Evolutionary conservation across 2,113 vertebrate species (phyloP).

Genomic region (Anolis sagrei): DNA sequence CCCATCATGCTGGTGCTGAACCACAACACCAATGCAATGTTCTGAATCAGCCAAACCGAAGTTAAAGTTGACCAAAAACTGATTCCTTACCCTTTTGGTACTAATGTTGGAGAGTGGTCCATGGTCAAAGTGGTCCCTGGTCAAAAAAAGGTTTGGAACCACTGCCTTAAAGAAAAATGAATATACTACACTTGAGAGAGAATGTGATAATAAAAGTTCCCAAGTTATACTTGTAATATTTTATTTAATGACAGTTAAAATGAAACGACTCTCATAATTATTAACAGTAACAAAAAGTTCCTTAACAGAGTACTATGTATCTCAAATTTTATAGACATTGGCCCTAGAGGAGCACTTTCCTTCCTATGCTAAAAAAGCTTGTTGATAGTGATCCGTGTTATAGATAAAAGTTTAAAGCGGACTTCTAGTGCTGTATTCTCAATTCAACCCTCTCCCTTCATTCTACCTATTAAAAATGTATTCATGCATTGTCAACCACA

Average conservation of each 20-base stretch:
- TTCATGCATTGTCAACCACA: neutral
- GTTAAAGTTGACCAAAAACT: too few relatives aligned
- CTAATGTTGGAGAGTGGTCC: too few relatives aligned
- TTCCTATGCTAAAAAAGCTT: neutral
- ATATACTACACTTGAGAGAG: neutral
- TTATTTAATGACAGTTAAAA: neutral
- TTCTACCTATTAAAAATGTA: neutral
- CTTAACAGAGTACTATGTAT: neutral
- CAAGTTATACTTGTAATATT: neutral
- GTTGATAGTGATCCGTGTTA: neutral
- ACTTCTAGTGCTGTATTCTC: neutral
- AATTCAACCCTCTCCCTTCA: neutral
- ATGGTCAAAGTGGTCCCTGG: too few relatives aligned
- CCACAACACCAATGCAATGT: too few relatives aligned
- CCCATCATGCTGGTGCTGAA: too few relatives aligned
- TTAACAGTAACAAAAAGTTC: neutral
- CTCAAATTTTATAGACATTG: neutral
- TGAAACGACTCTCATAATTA: neutral
- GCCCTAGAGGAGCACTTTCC: neutral
- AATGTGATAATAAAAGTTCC: neutral
- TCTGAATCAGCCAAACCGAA: too few relatives aligned
- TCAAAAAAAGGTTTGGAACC: too few relatives aligned
- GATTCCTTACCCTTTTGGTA: too few relatives aligned
- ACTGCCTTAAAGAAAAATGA: neutral
- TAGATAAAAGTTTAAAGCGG: neutral